Evolutionary conservation across 2,797 vertebrate genomes (phyloP).

Genomic region (Platyrinchus mystaceus): DNA sequence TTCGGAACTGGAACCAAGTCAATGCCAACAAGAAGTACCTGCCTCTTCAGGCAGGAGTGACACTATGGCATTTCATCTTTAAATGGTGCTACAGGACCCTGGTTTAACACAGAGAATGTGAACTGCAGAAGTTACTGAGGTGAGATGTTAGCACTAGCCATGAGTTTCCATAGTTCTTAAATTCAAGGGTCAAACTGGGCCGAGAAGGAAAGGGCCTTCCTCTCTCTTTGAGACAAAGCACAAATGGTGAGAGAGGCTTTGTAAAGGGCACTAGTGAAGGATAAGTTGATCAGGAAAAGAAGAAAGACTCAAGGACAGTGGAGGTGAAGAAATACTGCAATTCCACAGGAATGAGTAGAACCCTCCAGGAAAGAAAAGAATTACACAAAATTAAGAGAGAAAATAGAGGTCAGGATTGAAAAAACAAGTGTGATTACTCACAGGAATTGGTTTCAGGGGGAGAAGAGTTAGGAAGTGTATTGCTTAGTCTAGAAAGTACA

Average conservation of each 20-base stretch:
- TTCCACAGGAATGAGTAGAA: neutral
- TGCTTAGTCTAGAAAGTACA: neutral
- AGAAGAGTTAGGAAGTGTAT: neutral
- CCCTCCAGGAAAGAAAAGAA: neutral
- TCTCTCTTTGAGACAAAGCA: neutral
- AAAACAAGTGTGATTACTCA: neutral
- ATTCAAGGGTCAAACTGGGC: neutral
- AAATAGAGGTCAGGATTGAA: neutral
- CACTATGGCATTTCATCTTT: neutral
- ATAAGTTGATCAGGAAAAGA: neutral
- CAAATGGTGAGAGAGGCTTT: neutral
- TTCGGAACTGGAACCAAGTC: neutral
- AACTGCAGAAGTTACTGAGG: neutral
- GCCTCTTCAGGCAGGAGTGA: neutral
- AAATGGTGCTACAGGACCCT: neutral
- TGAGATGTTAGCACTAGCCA: neutral
- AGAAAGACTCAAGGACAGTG: neutral
- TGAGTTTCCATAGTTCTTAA: neutral
- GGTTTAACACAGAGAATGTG: neutral
- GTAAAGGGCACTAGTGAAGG: neutral
- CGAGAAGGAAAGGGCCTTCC: neutral
- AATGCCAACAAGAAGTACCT: neutral
- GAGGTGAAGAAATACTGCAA: neutral
- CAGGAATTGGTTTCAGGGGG: neutral
- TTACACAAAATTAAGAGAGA: neutral